Base-by-base conservation (phyloP, 2,797 vertebrate species). In the Pangasius larnaudii region DNA sequence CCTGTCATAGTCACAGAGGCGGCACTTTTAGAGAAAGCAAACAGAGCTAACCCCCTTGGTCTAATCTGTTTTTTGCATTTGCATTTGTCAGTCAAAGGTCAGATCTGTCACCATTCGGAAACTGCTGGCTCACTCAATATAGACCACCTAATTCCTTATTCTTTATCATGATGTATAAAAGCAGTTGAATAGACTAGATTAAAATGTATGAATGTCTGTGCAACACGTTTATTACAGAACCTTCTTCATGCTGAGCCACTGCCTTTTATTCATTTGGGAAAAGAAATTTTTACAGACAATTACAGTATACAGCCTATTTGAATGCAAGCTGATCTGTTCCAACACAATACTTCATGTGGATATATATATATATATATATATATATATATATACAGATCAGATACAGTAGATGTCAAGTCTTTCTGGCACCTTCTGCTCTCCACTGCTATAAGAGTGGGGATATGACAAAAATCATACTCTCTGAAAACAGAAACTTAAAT, bases 1-100 rank as follows among this genome's bases (percentile, higher is more conserved):
- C 95, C 95, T 95, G 90, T 93, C 94, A 95, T 95, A 94, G 93
- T 95, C 92, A 91, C 93, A 93, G 94, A 96, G 93, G 95, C 94
- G 93, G 92, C 90, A 90, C 93, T 94, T 95, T 90, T 93, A 90
- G 90, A 93, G 92, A 90, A 90, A 91, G 93, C 94, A 95, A 95
- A 96, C 94, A 95, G 93, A 92, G 94, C 92, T 94, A 94, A 96
- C 95, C 90, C 95, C 92, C 30, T 72, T 91, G 88, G 92, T 93
- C 92, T 95, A 87, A 93, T 93, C 92, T 90, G 93, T 92, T 93
- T 91, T 94, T 94, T 94, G 92, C 91, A 91, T 95, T 95, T 95
- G 92, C 93, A 92, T 74, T 87, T 95, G 93, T 94, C 91, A 93
- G 94, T 94, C 94, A 96, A 94, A 96, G 95, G 93, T 96, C 96